Base-by-base conservation (phyloP, 2,113 vertebrate species). In the Talpa occidentalis region DNA sequence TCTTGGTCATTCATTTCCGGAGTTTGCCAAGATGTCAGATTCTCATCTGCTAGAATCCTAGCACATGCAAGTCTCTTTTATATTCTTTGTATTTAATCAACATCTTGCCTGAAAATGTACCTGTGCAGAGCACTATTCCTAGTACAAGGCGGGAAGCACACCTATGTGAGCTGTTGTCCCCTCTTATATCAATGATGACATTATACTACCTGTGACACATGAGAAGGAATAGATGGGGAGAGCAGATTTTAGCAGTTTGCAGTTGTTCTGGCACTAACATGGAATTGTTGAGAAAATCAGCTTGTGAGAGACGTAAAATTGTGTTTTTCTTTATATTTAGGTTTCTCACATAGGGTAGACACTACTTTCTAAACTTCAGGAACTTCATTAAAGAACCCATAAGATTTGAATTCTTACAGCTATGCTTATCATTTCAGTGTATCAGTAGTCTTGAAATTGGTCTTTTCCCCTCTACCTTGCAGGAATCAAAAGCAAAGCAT, bases 241-340 rank as follows among this genome's bases (percentile, higher is more conserved):
- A 42, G 28, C 4, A 62, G n/a, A 84, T 35, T 74, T 28, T 9
- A 92, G 32, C 52, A 35, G 26, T 83, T 59, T 83, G 14, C 9
- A 79, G 44, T 40, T 74, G 37, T 86, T 28, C 49, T 40, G 30
- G 26, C 6, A 78, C 35, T 32, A 42, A 93, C 40, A 40, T 0
- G 17, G 24, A 90, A 88, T 6, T 83, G 62, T 78, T 94, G 66
- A 88, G 42, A 94, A 88, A 91, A 93, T 66, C 17, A 79, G 49
- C 24, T 84, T 69, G 62, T 21, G 42, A 67, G 35, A 90, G 32
- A 76, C 19, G 37, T 6, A 66, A 76, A 32, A 49, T 30, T 32
- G 49, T 93, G 24, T n/a, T 87, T 88, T 76, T 87, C 56, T 91
- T 78, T 54, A 67, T 22, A 67, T 54, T 73, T 49, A 49, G 52